phyloP scores from a whole-genome alignment of 2,888 invertebrate genomes.

The Meandrusa payeni region DNA sequence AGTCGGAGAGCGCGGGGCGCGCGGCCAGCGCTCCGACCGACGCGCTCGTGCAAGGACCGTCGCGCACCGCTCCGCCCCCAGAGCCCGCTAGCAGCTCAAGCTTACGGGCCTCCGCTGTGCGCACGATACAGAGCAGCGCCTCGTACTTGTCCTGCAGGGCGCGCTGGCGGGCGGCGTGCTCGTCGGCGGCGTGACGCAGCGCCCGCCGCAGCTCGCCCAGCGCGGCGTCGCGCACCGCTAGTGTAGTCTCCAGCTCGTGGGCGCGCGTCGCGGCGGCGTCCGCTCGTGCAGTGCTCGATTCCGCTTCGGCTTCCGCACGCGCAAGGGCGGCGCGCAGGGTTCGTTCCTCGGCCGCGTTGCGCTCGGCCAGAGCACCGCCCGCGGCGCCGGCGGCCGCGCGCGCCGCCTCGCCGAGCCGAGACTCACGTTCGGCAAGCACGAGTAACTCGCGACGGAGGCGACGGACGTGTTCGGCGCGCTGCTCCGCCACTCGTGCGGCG shows the following conservation, averaged over 20 bases:
- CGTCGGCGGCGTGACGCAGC: slow-evolving; percentile 78
- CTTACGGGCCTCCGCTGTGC: slow-evolving; percentile 75
- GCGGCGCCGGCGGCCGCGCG: slow-evolving; percentile 32
- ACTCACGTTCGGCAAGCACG: slow-evolving; percentile 63
- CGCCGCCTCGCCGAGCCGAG: slow-evolving; percentile 46
- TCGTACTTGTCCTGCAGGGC: slow-evolving; percentile 82
- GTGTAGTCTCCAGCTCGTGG: slow-evolving; percentile 73
- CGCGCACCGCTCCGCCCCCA: slow-evolving; percentile 38
- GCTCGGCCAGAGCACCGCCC: slow-evolving; percentile 47
- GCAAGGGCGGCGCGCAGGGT: slow-evolving; percentile 58
- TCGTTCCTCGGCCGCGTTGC: slow-evolving; percentile 79
- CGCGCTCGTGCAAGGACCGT: slow-evolving; percentile 78
- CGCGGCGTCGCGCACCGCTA: slow-evolving; percentile 54
- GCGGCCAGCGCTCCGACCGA: slow-evolving; percentile 61
- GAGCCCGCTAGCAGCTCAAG: slow-evolving; percentile 70
- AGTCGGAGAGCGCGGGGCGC: slow-evolving; percentile 33
- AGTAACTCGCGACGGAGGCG: slow-evolving; percentile 68
- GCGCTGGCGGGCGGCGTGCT: slow-evolving; percentile 80
- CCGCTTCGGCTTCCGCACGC: slow-evolving; percentile 32
- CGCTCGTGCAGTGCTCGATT: slow-evolving; percentile 40
- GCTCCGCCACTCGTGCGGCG: slow-evolving; percentile 54
- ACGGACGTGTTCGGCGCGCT: slow-evolving; percentile 63
- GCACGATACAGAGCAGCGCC: slow-evolving; percentile 78
- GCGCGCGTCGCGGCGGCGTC: slow-evolving; percentile 54
- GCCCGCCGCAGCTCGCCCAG: slow-evolving; percentile 71